phyloP scores from a whole-genome alignment of 2,888 invertebrate genomes.

The Lacanobia oleracea region DNA sequence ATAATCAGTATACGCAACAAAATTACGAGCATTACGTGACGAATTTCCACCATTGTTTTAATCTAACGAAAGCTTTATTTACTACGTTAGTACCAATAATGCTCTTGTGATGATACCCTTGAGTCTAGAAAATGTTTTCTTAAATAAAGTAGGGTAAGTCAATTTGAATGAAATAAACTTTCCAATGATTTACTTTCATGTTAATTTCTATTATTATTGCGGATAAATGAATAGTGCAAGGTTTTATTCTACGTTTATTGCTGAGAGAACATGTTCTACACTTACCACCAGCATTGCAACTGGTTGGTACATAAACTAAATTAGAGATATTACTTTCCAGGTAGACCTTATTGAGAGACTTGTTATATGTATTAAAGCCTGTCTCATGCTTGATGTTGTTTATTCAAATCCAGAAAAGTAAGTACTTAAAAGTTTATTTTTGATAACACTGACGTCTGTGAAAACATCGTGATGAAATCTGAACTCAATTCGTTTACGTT shows the following conservation, averaged over 20 bases:
- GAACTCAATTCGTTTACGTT: too few species aligned
- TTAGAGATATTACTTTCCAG: neutral
- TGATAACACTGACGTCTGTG: too few species aligned
- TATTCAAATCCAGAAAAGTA: too few species aligned
- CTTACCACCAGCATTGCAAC: neutral
- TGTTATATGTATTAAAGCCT: neutral
- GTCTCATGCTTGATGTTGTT: too few species aligned
- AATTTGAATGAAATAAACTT: constrained; percentile 53
- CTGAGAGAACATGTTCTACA: constrained; percentile 7
- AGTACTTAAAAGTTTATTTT: too few species aligned
- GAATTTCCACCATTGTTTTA: constrained; percentile 5
- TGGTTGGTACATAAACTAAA: neutral
- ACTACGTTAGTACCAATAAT: constrained; percentile 9
- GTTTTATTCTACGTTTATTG: constrained; percentile 27
- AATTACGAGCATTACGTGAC: neutral
- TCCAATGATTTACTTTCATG: constrained; percentile 56
- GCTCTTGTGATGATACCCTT: constrained; percentile 44
- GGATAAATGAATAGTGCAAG: constrained; percentile 38
- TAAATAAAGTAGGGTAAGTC: constrained; percentile 44
- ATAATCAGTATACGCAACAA: neutral
- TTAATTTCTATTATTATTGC: constrained; percentile 51
- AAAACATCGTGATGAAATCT: too few species aligned
- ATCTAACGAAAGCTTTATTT: constrained; percentile 28
- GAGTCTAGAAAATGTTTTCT: constrained; percentile 41
- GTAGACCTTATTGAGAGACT: too few species aligned